Conservation (phyloP, 2,888 invertebrate genomes). For the Colletes collaris region DNA sequence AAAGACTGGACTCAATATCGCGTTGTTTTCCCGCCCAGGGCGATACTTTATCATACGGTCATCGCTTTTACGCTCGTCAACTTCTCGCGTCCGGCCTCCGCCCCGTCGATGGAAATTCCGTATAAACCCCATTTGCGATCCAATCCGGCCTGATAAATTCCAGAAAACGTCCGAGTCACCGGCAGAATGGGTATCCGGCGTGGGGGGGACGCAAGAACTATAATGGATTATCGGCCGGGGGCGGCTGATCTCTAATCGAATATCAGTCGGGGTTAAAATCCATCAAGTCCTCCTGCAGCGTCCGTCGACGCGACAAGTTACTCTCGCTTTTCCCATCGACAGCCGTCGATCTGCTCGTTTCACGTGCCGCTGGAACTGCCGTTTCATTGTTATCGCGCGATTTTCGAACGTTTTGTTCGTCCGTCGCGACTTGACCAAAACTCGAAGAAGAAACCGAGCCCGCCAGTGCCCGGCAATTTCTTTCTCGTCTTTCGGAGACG, state of each 20-base stretch:
- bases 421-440: neutral
- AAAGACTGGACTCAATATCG: constrained; percentile 1
- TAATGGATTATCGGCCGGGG: constrained; percentile 79
- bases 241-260: constrained; percentile 75
- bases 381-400: constrained; percentile 19
- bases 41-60: constrained; percentile 45
- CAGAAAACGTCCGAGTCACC: constrained; percentile 76
- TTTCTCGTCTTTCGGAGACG: constrained; percentile 65
- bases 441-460: constrained; percentile 47
- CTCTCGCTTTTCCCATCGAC: constrained; percentile 28
- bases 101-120: constrained; percentile 46
- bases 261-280: constrained; percentile 80
- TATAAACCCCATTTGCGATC: constrained; percentile 71
- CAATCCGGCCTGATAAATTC: constrained; percentile 77
- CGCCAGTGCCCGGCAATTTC: constrained; percentile 72
- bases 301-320: constrained; percentile 51
- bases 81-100: constrained; percentile 45
- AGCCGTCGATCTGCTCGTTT: constrained; percentile 7
- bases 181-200: constrained; percentile 63
- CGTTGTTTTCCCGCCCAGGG: constrained; percentile 11
- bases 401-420: constrained; percentile 4
- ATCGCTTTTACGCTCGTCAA: constrained; percentile 48
- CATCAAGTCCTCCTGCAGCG: constrained; percentile 74
- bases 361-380: constrained; percentile 3
- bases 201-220: constrained; percentile 75